Evolutionary conservation across 2,888 invertebrate species (phyloP), one percentile per base, ranked within the genome.

Genomic region (Charanyca ferruginea): DNA sequence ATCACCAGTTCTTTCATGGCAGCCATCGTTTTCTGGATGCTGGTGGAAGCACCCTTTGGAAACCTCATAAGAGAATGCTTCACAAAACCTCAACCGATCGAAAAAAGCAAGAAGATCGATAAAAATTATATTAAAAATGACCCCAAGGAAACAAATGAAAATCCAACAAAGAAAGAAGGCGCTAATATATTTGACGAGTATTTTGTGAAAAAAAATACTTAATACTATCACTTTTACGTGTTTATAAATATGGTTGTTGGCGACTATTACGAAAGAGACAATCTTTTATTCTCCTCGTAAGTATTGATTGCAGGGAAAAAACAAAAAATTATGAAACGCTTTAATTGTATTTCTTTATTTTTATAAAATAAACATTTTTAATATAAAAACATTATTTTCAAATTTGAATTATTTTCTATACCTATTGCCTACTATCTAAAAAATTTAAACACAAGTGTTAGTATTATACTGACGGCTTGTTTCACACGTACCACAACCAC

Each of bases 321-420:
- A 18, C n/a, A 3, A 0, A 20, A 44, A 32, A 11, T 18, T 44
- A 45, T 3, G 9, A 4, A 8, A 1, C 6, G 13, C 6, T 9
- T 16, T 25, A 16, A 18, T 44, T 28, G 35, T 8, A 9, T 22
- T 52, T 70, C 20, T 61, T 77, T 77, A 77, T 60, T 70, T 49
- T 41, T 53, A 48, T 52, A 73, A 77, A 55, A 44, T 68, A 79
- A 76, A 76, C 79, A 75, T 76, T 79, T 76, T 76, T 76, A 76
- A 76, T 76, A 76, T 76, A 76, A 76, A 76, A 76, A 76, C 80
- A 83, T 71, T 9, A 11, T 32, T 75, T 84, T 59, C 55, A 59
- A 49, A 22, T 28, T 38, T 16, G 23, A 1, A 3, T 53, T 20
- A 35, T 48, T n/a, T 22, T 8, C 11, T n/a, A 49, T 18, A 42